Conservation (phyloP, 2,797 vertebrate species). For the Anniella stebbinsi region DNA sequence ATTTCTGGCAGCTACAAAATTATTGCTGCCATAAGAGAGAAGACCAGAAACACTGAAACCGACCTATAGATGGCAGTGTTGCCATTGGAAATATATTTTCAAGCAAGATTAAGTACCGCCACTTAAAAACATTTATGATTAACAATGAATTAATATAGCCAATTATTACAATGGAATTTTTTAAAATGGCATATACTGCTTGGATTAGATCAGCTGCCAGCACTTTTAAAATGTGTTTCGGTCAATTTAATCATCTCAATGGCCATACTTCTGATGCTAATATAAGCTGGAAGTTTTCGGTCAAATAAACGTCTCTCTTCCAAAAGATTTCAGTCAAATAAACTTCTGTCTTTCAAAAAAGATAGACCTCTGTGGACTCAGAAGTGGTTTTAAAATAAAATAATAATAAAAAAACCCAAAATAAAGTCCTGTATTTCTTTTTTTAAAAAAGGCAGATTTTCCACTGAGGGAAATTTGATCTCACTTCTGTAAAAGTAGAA, state of each 20-base stretch:
- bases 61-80: conserved; percentile 63
- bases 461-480: conserved; percentile 35
- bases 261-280: conserved; percentile 7
- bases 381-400: not conserved
- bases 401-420: not conserved
- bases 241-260: conserved; percentile 54
- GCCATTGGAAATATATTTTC: conserved; percentile 19
- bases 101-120: not conserved
- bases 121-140: conserved; percentile 34
- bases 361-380: not conserved
- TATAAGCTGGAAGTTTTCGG: conserved; percentile 11
- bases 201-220: conserved; percentile 39
- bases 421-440: not conserved
- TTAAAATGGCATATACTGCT: conserved; percentile 35
- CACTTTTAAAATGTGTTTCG: conserved; percentile 42
- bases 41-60: not conserved
- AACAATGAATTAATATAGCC: conserved; percentile 62
- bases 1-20: not conserved
- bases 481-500: conserved; percentile 28
- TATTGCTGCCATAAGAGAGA: not conserved
- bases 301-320: conserved; percentile 17
- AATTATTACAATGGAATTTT: conserved; percentile 51
- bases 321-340: conserved; percentile 28
- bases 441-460: not conserved
- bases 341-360: conserved; percentile 8